A percentile compares a stretch with the other conserved stretches of the same genome.
phyloP scores from a whole-genome alignment of 2,113 vertebrate species.

The Xenopus laevis region DNA sequence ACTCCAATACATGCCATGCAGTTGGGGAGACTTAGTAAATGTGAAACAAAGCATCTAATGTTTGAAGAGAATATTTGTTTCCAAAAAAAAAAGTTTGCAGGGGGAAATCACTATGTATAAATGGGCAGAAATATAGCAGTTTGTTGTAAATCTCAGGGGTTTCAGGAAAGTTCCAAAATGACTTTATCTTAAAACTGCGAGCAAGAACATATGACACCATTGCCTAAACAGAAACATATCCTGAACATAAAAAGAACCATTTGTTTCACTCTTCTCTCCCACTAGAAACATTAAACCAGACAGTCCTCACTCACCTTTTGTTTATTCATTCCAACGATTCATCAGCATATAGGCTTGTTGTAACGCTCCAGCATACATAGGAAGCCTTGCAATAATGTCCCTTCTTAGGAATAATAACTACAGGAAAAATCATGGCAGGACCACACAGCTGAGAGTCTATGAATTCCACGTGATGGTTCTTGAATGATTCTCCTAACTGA shows the following conservation, averaged over 20 bases:
- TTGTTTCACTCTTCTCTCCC: background rate
- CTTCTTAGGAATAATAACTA: background rate
- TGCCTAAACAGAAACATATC: background rate
- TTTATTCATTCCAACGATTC: constrained; percentile 18
- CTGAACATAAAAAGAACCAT: constrained; percentile 12
- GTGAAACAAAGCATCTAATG: too few relatives aligned
- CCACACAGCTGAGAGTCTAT: background rate
- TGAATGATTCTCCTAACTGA: constrained; percentile 6
- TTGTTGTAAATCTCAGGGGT: too few relatives aligned
- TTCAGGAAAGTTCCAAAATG: too few relatives aligned
- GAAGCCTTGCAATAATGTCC: background rate
- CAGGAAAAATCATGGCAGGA: background rate
- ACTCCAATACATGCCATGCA: too few relatives aligned
- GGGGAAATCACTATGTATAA: too few relatives aligned
- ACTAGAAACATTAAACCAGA: constrained; percentile 14
- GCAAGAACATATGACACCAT: too few relatives aligned
- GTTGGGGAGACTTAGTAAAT: too few relatives aligned
- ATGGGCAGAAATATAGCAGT: too few relatives aligned
- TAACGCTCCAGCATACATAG: background rate
- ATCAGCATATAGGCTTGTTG: constrained; percentile 2
- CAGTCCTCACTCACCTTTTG: constrained; percentile 25
- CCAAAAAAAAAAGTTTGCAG: too few relatives aligned
- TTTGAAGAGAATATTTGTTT: too few relatives aligned
- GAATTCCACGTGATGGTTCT: background rate
- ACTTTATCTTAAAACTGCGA: too few relatives aligned